Evolutionary conservation across 2,888 invertebrate species (phyloP).

Genomic region (Sinelater perroti): DNA sequence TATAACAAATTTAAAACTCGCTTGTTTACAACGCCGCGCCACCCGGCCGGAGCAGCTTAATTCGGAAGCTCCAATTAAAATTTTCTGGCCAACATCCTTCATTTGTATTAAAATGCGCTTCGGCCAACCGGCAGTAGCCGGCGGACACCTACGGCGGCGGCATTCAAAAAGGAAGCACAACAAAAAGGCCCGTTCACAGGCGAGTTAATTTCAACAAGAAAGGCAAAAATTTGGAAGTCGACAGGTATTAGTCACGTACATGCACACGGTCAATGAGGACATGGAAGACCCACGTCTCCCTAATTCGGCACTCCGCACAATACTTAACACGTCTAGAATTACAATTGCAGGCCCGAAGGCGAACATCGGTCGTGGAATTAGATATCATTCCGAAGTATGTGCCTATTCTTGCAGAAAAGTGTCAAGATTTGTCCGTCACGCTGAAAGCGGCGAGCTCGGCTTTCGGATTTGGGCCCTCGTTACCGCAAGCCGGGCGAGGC

Average conservation of each 20-base stretch:
- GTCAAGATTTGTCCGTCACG: constrained; percentile 50
- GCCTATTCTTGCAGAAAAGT: constrained; percentile 53
- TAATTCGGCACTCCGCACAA: constrained; percentile 40
- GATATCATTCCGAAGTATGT: constrained; percentile 41
- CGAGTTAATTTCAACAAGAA: constrained; percentile 26
- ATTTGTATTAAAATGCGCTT: no score
- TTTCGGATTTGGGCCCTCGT: constrained; percentile 19
- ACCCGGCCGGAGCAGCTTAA: no score
- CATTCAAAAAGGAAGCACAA: not conserved
- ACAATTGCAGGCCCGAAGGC: constrained; percentile 46
- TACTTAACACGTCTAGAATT: constrained; percentile 51
- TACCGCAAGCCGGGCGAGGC: not conserved
- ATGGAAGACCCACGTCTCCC: constrained; percentile 52
- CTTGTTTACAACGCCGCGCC: no score
- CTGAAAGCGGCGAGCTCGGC: constrained; percentile 11
- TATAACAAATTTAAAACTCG: no score
- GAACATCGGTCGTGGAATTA: constrained; percentile 34
- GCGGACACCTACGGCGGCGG: no score
- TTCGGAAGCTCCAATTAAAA: no score
- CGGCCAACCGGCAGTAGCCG: no score
- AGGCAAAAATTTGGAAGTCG: constrained; percentile 46
- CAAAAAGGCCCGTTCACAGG: constrained; percentile 20
- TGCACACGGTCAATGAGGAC: constrained; percentile 52
- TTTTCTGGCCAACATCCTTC: no score
- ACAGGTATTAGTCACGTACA: constrained; percentile 57